These are phyloP conservation scores for Temnothorax ravouxi DNA, from an alignment of 2,888 invertebrate species.

Conservation along the genomic window DNA sequence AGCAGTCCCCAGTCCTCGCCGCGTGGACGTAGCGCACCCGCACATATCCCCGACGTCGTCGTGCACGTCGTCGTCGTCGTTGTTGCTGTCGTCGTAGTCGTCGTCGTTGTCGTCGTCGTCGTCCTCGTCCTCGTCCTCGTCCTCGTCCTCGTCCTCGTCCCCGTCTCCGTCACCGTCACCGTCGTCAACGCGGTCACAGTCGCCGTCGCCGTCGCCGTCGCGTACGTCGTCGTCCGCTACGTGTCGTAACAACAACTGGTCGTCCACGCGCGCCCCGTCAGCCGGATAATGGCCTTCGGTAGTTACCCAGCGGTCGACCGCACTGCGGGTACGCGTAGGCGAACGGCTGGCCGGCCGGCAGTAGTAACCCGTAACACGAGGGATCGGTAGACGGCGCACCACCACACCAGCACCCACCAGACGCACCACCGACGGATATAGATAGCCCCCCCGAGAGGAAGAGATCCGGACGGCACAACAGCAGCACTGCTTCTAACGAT, in stretches of 20 bases:
- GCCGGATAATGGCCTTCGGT: constrained; percentile 73
- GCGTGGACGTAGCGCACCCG: constrained; percentile 78
- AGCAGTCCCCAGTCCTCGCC: constrained; percentile 80
- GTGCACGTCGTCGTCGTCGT: constrained; percentile 64
- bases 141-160: constrained; percentile 56
- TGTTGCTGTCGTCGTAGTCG: constrained; percentile 25
- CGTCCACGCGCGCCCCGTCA: constrained; percentile 72
- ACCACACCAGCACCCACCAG: constrained; percentile 72
- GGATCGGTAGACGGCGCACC: constrained; percentile 72
- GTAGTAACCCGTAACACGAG: constrained; percentile 63
- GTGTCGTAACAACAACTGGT: constrained; percentile 55
- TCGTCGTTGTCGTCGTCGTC: constrained; percentile 46
- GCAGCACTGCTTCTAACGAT: constrained; percentile 69
- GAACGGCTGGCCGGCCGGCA: constrained; percentile 71
- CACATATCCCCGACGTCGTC: constrained; percentile 80
- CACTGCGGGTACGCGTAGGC: constrained; percentile 74
- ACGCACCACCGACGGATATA: constrained; percentile 64
- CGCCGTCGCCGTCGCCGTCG: constrained; percentile 54
- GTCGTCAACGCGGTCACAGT: constrained; percentile 13
- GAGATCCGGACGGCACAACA: constrained; percentile 71
- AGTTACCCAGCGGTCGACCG: constrained; percentile 81
- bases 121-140: constrained; percentile 14
- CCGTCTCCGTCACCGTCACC: constrained; percentile 56
- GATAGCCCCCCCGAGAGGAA: constrained; percentile 58
- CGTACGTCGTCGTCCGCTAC: constrained; percentile 51